A percentile compares a stretch with the other conserved stretches of the same genome.
phyloP scores from a whole-genome alignment of 2,797 vertebrate species.

The Acomys russatus region DNA sequence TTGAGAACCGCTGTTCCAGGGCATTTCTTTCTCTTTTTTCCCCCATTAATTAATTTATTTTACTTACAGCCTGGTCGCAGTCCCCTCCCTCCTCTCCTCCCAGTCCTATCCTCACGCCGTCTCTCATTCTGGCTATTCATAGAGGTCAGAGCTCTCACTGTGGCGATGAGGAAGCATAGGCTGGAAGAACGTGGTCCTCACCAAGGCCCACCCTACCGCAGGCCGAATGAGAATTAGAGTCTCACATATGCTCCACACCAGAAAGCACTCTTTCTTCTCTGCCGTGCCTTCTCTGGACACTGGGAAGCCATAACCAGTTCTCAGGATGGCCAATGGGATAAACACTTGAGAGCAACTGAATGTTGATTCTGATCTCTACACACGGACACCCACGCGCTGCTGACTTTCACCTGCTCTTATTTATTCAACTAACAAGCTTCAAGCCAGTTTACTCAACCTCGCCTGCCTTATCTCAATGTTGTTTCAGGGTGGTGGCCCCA shows the following conservation, averaged over 20 bases:
- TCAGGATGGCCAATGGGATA: background rate
- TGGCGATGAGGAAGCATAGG: background rate
- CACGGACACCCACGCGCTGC: background rate
- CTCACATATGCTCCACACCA: background rate
- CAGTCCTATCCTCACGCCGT: too few relatives aligned
- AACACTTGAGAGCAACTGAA: background rate
- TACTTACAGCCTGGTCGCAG: too few relatives aligned
- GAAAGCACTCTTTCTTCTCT: background rate
- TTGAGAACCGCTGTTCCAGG: background rate
- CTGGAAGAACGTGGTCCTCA: background rate
- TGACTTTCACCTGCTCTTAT: constrained; percentile 36
- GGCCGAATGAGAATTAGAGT: background rate
- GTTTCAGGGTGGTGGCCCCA: background rate
- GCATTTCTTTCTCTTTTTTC: background rate
- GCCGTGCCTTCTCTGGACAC: background rate
- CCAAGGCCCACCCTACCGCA: background rate
- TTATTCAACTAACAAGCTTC: constrained; percentile 76
- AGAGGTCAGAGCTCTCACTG: background rate
- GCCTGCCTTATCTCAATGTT: background rate
- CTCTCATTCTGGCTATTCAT: background rate
- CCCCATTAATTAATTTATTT: too few relatives aligned
- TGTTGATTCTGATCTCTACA: constrained; percentile 40
- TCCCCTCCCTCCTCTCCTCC: too few relatives aligned
- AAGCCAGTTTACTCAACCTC: constrained; percentile 63
- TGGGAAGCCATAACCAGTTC: background rate